Percentiles rank a stretch among this genome's conserved stretches.
phyloP scores from a whole-genome alignment of 2,888 invertebrate genomes.

The Ormyrus thymus region DNA sequence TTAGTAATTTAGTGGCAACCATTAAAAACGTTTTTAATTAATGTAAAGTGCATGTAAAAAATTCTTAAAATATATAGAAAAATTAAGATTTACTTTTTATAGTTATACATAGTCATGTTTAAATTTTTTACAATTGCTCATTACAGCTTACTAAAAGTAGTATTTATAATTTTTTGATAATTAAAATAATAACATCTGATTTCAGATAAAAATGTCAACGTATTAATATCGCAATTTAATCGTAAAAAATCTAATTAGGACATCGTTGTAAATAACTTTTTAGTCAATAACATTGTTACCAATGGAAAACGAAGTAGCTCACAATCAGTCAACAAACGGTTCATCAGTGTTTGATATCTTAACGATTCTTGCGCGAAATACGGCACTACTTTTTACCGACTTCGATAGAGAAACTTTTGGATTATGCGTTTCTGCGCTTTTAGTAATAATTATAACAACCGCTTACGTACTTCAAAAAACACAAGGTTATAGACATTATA shows the following conservation, averaged over 20 bases:
- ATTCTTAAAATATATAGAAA: not conserved
- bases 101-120: not conserved
- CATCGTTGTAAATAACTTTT: not conserved
- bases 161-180: not conserved
- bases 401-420: conserved; percentile 3
- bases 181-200: conserved; percentile 13
- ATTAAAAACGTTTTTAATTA: not conserved
- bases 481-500: conserved; percentile 20
- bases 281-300: not conserved
- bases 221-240: not conserved
- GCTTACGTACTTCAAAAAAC: conserved; percentile 11
- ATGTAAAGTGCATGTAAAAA: not conserved
- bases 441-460: conserved; percentile 23
- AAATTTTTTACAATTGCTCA: not conserved
- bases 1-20: not conserved
- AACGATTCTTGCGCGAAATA: conserved; percentile 2
- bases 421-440: conserved; percentile 7
- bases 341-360: conserved; percentile 11
- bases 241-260: not conserved
- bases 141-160: too few species aligned
- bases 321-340: not conserved
- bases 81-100: not conserved
- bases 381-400: not conserved
- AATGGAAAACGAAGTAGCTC: conserved; percentile 8
- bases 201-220: conserved; percentile 22